Evolutionary conservation across 2,797 vertebrate species (phyloP).

Genomic region (Thunnus albacares): DNA sequence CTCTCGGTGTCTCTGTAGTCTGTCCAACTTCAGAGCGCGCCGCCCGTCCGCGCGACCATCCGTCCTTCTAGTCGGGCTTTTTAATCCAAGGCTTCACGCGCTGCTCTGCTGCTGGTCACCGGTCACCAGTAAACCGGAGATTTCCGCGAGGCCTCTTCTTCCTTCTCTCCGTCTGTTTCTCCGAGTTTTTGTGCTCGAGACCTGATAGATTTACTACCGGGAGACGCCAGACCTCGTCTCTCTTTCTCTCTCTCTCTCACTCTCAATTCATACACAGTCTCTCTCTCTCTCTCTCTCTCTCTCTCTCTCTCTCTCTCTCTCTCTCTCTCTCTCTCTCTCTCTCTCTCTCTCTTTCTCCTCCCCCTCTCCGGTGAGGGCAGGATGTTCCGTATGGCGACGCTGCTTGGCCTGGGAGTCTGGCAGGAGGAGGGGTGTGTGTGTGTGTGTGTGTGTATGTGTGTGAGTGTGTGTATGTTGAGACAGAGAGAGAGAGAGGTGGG

Average conservation of each 20-base stretch:
- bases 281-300: constrained; percentile 44
- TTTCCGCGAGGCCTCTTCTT: constrained; percentile 57
- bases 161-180: constrained; percentile 51
- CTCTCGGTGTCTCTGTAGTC: constrained; percentile 62
- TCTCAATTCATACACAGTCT: neutral
- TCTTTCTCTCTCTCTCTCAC: constrained; percentile 53
- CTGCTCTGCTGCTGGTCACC: constrained; percentile 38
- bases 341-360: constrained; percentile 75
- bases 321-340: constrained; percentile 53
- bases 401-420: constrained; percentile 79
- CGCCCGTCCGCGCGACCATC: constrained; percentile 77
- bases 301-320: constrained; percentile 49
- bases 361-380: constrained; percentile 83
- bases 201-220: constrained; percentile 78
- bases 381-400: constrained; percentile 85
- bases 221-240: constrained; percentile 67
- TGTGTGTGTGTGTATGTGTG: constrained; percentile 25
- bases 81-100: constrained; percentile 77
- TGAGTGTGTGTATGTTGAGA: constrained; percentile 17
- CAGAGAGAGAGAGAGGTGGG: constrained; percentile 12
- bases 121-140: constrained; percentile 48
- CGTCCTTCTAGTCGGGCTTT: constrained; percentile 60
- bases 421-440: constrained; percentile 59
- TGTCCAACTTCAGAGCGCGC: constrained; percentile 81
- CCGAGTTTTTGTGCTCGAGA: constrained; percentile 59